Base-by-base conservation (phyloP, 92 coral and sea anemone genomes). In the Epizoanthus rinbou region DNA sequence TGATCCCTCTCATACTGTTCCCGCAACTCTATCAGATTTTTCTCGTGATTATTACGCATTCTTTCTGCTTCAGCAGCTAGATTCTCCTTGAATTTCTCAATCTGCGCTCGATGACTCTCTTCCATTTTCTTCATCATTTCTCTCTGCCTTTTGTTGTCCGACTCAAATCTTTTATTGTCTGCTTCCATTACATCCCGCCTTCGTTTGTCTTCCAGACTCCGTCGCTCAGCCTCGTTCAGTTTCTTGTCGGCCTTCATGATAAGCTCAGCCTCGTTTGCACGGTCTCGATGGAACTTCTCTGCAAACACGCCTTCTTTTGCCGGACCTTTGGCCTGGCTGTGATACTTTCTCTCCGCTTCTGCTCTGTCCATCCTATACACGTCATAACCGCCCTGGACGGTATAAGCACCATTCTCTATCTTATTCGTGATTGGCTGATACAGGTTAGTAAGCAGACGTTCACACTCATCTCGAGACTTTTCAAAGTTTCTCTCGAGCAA, bases 201-300 rank as follows among this genome's bases (percentile, higher is more conserved):
- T 1, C 18, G 4, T 65, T 65, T 28, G 17, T 65, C 70, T 18
- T 65, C 70, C 45, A 28, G 70, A 24, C 70, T 5, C 19, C 11
- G 43, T 25, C 17, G 43, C 10, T 65, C 70, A 4, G 70, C 70
- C 0, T 65, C 70, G n/a, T 37, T 28, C 39, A 65, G 70, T 65
- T 25, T 65, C 70, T 65, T 65, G 21, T 65, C 70, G 70, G 70
- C 70, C 35, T 65, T 65, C 70, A 28, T 65, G 6, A 65, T 65
- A 1, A 65, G 70, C n/a, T 65, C 14, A 13, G 70, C 70, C 43
- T 65, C 70, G 43, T 25, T 65, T 65, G 17, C 70, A 65, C 70
- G n/a, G 13, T 28, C 70, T 11, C 39, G 70, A 65, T 65, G 70
- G 18, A 65, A 65, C 70, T 65, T 24, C 35, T 65, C 39, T 3